Conservation (phyloP, 2,113 vertebrate species). For the Chaetodon auriga region DNA sequence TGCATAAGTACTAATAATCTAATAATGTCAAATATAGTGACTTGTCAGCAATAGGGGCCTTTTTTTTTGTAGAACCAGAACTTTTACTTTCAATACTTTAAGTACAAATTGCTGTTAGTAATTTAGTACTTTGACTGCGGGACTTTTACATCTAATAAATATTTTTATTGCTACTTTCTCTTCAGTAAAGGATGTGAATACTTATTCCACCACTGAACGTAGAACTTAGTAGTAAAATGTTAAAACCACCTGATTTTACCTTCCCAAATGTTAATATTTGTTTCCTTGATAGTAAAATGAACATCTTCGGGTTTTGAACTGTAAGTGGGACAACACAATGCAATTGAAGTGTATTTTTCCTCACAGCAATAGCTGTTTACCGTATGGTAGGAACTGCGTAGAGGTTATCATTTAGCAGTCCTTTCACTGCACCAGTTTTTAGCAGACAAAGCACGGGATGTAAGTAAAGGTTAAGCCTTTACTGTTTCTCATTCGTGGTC, state of each 20-base stretch:
- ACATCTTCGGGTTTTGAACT: not conserved
- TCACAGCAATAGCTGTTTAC: not conserved
- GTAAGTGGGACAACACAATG: not conserved
- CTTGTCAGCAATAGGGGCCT: too few relatives aligned
- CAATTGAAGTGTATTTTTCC: too few relatives aligned
- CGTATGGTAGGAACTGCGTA: not conserved
- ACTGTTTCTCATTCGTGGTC: slow-evolving; percentile 2
- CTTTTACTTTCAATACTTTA: too few relatives aligned
- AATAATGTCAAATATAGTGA: too few relatives aligned
- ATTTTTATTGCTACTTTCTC: not conserved
- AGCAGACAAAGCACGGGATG: not conserved
- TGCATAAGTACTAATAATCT: too few relatives aligned
- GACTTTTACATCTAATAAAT: too few relatives aligned
- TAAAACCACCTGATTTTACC: not conserved
- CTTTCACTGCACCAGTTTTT: not conserved
- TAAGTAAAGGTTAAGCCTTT: slow-evolving; percentile 11
- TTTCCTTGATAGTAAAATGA: not conserved
- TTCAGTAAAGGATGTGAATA: not conserved
- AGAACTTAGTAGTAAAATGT: not conserved
- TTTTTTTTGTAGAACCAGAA: too few relatives aligned
- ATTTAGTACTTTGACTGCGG: too few relatives aligned
- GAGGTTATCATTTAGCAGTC: not conserved
- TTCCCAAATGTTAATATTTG: not conserved
- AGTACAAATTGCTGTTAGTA: too few relatives aligned
- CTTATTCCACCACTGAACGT: not conserved